Conservation (phyloP, 2,797 vertebrate genomes). For the Nyctibius grandis region DNA sequence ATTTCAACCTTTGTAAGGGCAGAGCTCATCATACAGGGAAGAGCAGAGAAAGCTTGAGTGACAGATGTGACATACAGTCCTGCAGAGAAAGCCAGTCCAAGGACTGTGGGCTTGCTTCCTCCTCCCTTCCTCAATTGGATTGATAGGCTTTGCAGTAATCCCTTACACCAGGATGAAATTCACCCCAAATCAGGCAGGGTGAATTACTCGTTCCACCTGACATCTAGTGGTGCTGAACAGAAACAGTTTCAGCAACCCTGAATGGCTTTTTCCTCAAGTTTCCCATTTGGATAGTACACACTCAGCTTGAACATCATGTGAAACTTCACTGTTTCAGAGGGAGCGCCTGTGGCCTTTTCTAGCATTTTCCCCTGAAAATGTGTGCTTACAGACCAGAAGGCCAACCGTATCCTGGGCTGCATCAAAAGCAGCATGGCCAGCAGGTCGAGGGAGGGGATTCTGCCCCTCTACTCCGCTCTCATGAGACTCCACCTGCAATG, state of each 20-base stretch:
- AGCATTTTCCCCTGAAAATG: background rate
- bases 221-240: constrained; percentile 58
- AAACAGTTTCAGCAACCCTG: background rate
- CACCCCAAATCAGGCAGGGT: rapidly evolving
- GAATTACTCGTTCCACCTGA: constrained; percentile 47
- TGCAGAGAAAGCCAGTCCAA: background rate
- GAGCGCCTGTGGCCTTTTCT: background rate
- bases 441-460: no score
- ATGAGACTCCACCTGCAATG: no score
- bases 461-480: no score
- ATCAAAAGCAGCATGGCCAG: no score
- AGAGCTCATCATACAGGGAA: background rate
- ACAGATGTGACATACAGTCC: background rate
- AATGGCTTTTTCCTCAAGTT: rapidly evolving
- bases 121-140: background rate
- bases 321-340: background rate
- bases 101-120: background rate
- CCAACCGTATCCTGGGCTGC: no score
- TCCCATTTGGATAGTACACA: rapidly evolving
- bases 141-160: background rate
- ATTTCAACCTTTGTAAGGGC: background rate
- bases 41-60: background rate
- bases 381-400: no score
- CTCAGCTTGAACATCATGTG: background rate
- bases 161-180: background rate